These are phyloP conservation scores for Anoplolepis gracilipes DNA, from an alignment of 1,140 invertebrate species.

Conservation along the genomic window DNA sequence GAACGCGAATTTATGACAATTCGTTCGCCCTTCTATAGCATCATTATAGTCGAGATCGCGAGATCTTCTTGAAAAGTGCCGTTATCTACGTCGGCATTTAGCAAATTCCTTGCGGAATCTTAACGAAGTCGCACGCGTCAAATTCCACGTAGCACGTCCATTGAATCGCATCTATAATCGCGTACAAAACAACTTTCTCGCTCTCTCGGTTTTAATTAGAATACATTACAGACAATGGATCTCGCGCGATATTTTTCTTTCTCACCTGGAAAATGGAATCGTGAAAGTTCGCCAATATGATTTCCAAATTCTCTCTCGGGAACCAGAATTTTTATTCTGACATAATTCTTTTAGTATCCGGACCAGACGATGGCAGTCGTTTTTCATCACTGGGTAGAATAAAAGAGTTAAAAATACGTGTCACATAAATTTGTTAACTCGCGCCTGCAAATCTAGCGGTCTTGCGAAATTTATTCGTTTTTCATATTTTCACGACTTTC, in stretches of 20 bases:
- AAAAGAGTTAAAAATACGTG: constrained; percentile 47
- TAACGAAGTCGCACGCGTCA: background rate
- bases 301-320: background rate
- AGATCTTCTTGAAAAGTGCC: constrained; percentile 22
- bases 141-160: constrained; percentile 13
- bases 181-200: background rate
- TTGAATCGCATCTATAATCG: background rate
- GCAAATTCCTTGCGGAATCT: constrained; percentile 36
- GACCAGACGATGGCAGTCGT: constrained; percentile 26
- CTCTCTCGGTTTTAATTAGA: background rate
- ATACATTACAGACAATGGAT: background rate
- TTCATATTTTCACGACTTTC: constrained; percentile 33
- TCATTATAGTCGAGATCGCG: background rate
- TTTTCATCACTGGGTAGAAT: constrained; percentile 29
- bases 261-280: background rate
- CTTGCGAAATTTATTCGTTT: constrained; percentile 34
- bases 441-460: background rate
- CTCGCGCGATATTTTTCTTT: background rate
- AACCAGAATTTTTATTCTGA: constrained; percentile 36
- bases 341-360: constrained; percentile 38
- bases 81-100: constrained; percentile 42
- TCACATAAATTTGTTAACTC: constrained; percentile 55
- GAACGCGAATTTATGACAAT: constrained; percentile 51
- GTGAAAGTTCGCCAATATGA: constrained; percentile 2
- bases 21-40: constrained; percentile 7